These are phyloP conservation scores for Kryphioiulus occultus DNA, from an alignment of 2,888 invertebrate genomes.

Conservation along the genomic window DNA sequence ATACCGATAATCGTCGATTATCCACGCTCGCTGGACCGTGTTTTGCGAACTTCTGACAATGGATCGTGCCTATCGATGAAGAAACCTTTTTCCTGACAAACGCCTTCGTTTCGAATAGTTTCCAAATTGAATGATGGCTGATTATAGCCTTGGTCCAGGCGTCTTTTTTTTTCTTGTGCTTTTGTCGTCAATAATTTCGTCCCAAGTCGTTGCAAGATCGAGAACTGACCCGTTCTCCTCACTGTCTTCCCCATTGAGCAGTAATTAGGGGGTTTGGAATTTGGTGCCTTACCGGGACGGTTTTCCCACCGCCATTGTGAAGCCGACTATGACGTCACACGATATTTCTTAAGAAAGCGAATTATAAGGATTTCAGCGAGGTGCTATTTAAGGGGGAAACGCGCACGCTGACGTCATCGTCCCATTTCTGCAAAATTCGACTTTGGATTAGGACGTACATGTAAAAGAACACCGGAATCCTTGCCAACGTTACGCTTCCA, in stretches of 20 bases:
- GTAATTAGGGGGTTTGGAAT: neutral
- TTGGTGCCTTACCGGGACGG: slow-evolving; percentile 14
- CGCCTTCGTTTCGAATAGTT: neutral
- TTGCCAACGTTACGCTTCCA: neutral
- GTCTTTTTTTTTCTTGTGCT: neutral
- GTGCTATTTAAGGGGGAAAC: neutral
- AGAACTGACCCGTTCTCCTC: neutral
- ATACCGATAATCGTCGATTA: neutral
- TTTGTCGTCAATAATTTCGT: neutral
- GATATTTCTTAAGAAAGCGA: neutral
- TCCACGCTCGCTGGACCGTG: neutral
- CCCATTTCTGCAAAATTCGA: neutral
- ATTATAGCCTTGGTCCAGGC: neutral
- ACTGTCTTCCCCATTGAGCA: neutral
- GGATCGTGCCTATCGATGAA: slow-evolving; percentile 22
- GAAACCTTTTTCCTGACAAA: neutral
- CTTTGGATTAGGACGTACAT: neutral
- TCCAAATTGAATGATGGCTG: neutral
- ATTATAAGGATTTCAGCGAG: neutral
- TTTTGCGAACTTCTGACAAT: neutral
- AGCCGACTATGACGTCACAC: neutral
- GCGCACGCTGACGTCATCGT: neutral
- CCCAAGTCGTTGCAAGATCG: neutral
- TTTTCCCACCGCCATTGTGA: slow-evolving; percentile 27
- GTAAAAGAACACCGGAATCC: neutral